A percentile compares a stretch with the other conserved stretches of the same genome.
phyloP scores from a whole-genome alignment of 2,113 vertebrate species.

The Myxocyprinus asiaticus region DNA sequence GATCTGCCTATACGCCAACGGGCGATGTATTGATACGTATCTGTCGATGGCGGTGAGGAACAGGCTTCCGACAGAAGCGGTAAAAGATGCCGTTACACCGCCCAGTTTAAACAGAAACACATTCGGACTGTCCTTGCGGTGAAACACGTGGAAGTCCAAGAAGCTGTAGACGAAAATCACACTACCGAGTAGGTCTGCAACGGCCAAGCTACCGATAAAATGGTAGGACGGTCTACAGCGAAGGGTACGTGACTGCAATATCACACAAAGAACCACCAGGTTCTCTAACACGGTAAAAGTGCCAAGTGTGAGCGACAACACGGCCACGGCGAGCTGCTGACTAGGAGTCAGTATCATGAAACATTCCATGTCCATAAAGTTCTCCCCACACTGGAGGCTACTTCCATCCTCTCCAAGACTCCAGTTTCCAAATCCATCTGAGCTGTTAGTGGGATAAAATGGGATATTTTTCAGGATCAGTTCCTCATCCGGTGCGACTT shows the following conservation, averaged over 20 bases:
- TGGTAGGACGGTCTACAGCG: conserved; percentile 96
- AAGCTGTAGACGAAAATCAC: conserved; percentile 99
- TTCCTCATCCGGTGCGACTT: conserved; percentile 87
- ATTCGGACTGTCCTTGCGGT: conserved; percentile 93
- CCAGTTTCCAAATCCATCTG: conserved; percentile 89
- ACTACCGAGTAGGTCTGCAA: conserved; percentile 94
- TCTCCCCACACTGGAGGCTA: conserved; percentile 93
- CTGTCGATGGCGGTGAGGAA: conserved; percentile 98
- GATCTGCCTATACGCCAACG: conserved; percentile 93
- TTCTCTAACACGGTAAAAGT: conserved; percentile 98
- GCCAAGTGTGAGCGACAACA: conserved; percentile 91
- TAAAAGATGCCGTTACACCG: conserved; percentile 96
- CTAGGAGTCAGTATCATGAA: conserved; percentile 98
- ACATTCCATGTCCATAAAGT: conserved; percentile 99
- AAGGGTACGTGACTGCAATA: conserved; percentile 92
- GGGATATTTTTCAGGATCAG: conserved; percentile 82
- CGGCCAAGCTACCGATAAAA: conserved; percentile 95
- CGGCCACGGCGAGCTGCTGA: conserved; percentile 93
- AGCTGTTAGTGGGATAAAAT: conserved; percentile 86
- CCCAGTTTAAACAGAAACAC: conserved; percentile 98
- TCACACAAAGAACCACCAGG: conserved; percentile 91
- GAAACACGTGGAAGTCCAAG: conserved; percentile 97
- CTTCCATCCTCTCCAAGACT: conserved; percentile 86
- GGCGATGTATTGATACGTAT: conserved; percentile 97
- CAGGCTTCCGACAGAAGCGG: conserved; percentile 94